Evolutionary conservation across 1,140 invertebrate species (phyloP), one percentile per base, ranked within the genome.

Genomic region (Choristoneura fumiferana): DNA sequence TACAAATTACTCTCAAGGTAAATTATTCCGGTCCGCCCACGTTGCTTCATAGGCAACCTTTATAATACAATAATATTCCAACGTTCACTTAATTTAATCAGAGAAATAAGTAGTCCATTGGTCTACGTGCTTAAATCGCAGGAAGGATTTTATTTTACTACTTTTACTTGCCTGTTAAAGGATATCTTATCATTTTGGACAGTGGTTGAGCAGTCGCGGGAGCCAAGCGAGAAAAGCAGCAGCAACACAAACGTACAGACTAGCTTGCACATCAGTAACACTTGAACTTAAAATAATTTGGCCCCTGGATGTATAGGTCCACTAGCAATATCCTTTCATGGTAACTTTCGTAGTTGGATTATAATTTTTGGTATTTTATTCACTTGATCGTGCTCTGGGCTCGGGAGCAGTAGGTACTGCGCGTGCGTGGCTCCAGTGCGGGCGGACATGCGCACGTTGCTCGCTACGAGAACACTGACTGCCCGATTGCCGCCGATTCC

Each of bases 191-290:
- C 84, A 84, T 87, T 69, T 62, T 88, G 82, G 64, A 71, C 66
- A 62, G 71, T 85, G 36, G 74, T 76, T 18, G 78, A 76, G 60
- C 81, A 85, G 63, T 88, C 70, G 69, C 72, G 76, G 67, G 75
- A 81, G 57, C 83, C 76, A 61, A 85, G 67, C 63, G 71, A 80
- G 36, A 87, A 58, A 52, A 87, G 63, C 56, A 86, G 62, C 55
- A 87, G 58, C 55, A 80, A 78, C 53, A 81, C 66, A 12, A 71
- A 68, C 18, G 67, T 61, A 58, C 69, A 69, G 67, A 73, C 67
- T 70, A 74, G 76, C 74, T 81, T 75, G 78, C 70, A 88, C 85
- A 88, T 88, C 78, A 86, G 85, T 85, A 76, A 76, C 74, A 78
- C 79, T 73, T 75, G 73, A 74, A 73, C 64, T 74, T n/a, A n/a